Conservation (phyloP, 1,140 invertebrate genomes). For the Drosophila insularis region DNA sequence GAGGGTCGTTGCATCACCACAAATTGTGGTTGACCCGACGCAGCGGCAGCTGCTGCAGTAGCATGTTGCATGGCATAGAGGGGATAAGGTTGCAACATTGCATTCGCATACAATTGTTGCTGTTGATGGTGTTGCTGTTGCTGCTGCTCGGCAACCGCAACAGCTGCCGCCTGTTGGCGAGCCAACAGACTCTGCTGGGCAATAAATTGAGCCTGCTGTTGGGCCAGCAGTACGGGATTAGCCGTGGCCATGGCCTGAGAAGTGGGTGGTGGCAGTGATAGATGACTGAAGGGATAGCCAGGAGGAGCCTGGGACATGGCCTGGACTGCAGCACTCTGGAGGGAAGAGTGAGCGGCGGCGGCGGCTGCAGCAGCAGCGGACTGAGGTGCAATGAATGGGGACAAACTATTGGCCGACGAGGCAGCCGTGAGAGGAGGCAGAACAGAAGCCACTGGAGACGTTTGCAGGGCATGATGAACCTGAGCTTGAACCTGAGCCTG, state of each 20-base stretch:
- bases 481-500: slow-evolving; percentile 43
- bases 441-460: slow-evolving; percentile 47
- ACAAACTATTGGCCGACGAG: slow-evolving; percentile 41
- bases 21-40: slow-evolving; percentile 70
- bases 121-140: slow-evolving; percentile 65
- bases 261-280: slow-evolving; percentile 50
- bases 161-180: slow-evolving; percentile 76
- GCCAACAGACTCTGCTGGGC: slow-evolving; percentile 79
- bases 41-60: slow-evolving; percentile 50
- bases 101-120: slow-evolving; percentile 70
- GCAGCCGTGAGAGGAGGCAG: slow-evolving; percentile 39
- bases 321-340: slow-evolving; percentile 42
- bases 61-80: slow-evolving; percentile 67
- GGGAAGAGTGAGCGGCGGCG: slow-evolving; percentile 38
- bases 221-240: slow-evolving; percentile 71
- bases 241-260: slow-evolving; percentile 36
- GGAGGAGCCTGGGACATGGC: slow-evolving; percentile 29
- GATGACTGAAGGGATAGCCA: slow-evolving; percentile 62
- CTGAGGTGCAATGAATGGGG: slow-evolving; percentile 31
- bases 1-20: slow-evolving; percentile 76
- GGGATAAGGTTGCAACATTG: slow-evolving; percentile 64
- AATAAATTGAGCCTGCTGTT: slow-evolving; percentile 81
- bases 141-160: slow-evolving; percentile 68
- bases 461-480: slow-evolving; percentile 60
- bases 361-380: slow-evolving; percentile 29